Conservation (phyloP, 2,113 vertebrate genomes). For the Fregetta grallaria region DNA sequence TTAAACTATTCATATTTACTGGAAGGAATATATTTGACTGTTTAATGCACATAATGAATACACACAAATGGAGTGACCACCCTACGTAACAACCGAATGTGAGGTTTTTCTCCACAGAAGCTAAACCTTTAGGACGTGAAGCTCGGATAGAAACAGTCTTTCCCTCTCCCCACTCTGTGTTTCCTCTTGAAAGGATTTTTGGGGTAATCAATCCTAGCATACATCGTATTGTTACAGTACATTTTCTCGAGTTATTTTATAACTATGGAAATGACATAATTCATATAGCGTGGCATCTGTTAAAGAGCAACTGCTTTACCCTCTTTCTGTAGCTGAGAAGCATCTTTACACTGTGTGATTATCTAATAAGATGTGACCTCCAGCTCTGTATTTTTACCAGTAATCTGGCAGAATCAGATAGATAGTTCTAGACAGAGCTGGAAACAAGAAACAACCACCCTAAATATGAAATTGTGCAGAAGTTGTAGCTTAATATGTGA, state of each 20-base stretch:
- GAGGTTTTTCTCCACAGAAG: constrained; percentile 1
- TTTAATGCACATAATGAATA: constrained; percentile 43
- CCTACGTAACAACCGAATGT: background rate
- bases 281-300: constrained; percentile 2
- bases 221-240: constrained; percentile 46
- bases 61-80: constrained; percentile 41
- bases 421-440: background rate
- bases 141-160: background rate
- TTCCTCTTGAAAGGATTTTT: constrained; percentile 44
- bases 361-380: constrained; percentile 38
- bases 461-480: background rate
- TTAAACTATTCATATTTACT: constrained; percentile 69
- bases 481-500: background rate
- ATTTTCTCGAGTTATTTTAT: constrained; percentile 64
- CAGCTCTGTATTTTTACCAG: constrained; percentile 8
- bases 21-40: constrained; percentile 53
- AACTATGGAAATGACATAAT: constrained; percentile 51
- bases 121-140: background rate
- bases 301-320: constrained; percentile 32
- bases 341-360: background rate
- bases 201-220: constrained; percentile 43
- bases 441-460: background rate
- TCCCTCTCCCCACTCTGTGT: background rate
- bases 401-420: background rate
- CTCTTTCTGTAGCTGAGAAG: constrained; percentile 25